Base-by-base conservation (phyloP, 2,888 invertebrate species). In the Ophion obscuratus region DNA sequence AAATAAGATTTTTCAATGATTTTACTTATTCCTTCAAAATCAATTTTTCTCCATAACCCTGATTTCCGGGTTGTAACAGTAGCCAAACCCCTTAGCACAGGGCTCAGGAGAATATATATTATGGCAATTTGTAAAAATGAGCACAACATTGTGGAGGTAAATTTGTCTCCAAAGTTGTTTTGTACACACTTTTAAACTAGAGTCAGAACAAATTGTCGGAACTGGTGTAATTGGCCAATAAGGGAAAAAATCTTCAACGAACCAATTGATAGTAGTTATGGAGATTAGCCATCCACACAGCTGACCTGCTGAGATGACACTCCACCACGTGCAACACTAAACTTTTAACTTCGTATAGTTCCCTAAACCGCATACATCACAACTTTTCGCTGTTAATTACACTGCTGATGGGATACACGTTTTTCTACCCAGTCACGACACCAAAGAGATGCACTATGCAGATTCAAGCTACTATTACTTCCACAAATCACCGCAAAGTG, bases 291-390 rank as follows among this genome's bases (percentile, higher is more conserved):
- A 62, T 74, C 27, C 1, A 17, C 17, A 2, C 27, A 24, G 17
- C 80, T 81, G 73, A 81, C 73, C 57, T 47, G 80, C 66, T 67
- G 40, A 53, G 44, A 27, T 27, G 44, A 24, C 57, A 74, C 57
- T 81, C 44, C 59, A 44, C 73, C 80, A 74, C 80, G 80, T 81
- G 80, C 40, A 36, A 74, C 73, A 74, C 80, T 66, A 44, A 62
- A 79, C 70, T 74, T 53, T 24, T 75, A 64, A 53, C 27, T 80
- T 66, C 31, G 27, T 57, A 64, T 36, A 44, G 73, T 73, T 66
- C 27, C n/a, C 59, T 57, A 4, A 24, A 31, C 31, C 44, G 74
- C 80, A 59, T 66, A 74, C 44, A 73, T 59, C 80, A 81, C 80
- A 36, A 44, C 17, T 74, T 31, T 10, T 62, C 20, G 59, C 17